These are phyloP conservation scores for Pyralis farinalis DNA, from an alignment of 2,888 invertebrate species.

Conservation along the genomic window DNA sequence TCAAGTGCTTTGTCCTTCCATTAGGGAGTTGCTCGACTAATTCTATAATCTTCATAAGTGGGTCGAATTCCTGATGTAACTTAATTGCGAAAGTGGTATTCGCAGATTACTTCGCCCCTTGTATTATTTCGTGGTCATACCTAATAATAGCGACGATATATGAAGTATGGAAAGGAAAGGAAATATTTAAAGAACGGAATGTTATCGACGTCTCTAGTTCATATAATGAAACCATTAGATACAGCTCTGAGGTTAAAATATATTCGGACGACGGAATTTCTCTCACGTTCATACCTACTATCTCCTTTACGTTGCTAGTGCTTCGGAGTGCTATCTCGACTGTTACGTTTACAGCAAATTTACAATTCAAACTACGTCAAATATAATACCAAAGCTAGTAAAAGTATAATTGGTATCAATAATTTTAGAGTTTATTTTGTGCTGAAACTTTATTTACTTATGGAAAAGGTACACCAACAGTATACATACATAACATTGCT, in stretches of 20 bases:
- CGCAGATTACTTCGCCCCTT: neutral
- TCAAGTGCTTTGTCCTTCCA: constrained; percentile 24
- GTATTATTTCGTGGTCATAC: neutral
- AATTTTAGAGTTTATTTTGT: no score
- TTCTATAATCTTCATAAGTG: constrained; percentile 21
- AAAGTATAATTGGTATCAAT: neutral
- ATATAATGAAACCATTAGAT: neutral
- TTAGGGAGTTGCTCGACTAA: constrained; percentile 27
- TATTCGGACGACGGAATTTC: no score
- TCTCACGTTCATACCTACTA: no score
- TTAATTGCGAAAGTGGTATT: neutral
- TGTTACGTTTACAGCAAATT: constrained; percentile 3
- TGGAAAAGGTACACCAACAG: no score
- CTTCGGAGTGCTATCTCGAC: neutral
- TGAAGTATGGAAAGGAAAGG: no score
- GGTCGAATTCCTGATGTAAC: constrained; percentile 2
- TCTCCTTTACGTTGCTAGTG: neutral
- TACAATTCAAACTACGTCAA: constrained; percentile 6
- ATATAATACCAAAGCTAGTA: neutral
- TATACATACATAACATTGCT: no score
- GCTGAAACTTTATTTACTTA: no score
- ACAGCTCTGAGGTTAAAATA: no score
- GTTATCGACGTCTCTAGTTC: no score
- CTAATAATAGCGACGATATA: no score
- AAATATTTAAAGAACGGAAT: no score